Conservation (phyloP, 2,113 vertebrate genomes). For the Vanacampus margaritifer region DNA sequence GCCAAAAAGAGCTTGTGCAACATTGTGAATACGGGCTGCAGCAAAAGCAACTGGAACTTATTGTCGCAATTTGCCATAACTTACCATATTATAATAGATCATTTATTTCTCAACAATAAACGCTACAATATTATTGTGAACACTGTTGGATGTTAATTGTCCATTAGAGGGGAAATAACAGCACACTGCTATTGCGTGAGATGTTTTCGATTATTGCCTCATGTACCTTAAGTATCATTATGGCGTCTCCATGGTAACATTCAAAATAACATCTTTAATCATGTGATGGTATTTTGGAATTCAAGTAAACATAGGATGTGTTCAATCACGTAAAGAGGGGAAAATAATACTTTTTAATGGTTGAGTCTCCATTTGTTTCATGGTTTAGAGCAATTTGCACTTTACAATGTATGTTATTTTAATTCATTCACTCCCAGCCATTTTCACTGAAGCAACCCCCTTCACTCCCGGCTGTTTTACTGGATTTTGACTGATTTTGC, state of each 20-base stretch:
- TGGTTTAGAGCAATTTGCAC: not conserved
- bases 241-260: not conserved
- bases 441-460: too few species aligned
- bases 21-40: not conserved
- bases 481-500: too few species aligned
- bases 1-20: not conserved
- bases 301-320: not conserved
- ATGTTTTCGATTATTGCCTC: not conserved
- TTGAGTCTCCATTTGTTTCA: too few species aligned
- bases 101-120: conserved; percentile 3
- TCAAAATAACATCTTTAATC: not conserved
- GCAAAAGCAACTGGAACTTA: not conserved
- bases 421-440: too few species aligned
- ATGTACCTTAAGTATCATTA: not conserved
- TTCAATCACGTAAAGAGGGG: not conserved
- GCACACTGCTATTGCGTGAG: not conserved
- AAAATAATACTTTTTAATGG: conserved; percentile 2
- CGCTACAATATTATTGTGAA: conserved; percentile 11
- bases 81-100: conserved; percentile 7
- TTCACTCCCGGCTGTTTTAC: too few species aligned
- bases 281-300: not conserved
- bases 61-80: conserved; percentile 20
- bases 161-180: not conserved
- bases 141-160: not conserved
- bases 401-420: not conserved